Percentiles rank a stretch among this genome's conserved stretches.
Evolutionary conservation across 1,140 invertebrate genomes (phyloP).

Genomic region (Tribolium castaneum): DNA sequence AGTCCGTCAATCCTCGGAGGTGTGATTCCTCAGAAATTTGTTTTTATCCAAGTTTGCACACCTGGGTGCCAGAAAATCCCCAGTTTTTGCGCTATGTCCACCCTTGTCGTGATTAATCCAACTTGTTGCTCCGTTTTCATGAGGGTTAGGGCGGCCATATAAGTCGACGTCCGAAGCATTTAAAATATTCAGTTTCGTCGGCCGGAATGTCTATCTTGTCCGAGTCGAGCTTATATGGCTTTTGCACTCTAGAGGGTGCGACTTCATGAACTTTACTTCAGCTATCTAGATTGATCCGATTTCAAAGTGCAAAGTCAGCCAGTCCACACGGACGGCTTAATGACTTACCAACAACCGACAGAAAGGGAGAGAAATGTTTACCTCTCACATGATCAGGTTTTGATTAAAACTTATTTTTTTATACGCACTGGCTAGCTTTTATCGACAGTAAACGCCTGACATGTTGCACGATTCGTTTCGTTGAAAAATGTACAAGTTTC

Average conservation of each 20-base stretch:
- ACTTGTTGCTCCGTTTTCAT: background rate
- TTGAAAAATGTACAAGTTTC: no score
- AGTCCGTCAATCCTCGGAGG: background rate
- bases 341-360: background rate
- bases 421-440: no score
- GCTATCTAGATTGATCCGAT: background rate
- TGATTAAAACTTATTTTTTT: no score
- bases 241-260: background rate
- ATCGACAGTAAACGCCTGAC: no score
- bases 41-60: background rate
- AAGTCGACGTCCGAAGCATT: background rate
- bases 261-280: background rate
- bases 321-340: background rate
- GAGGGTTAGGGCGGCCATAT: background rate
- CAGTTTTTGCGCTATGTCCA: background rate
- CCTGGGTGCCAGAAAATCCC: background rate
- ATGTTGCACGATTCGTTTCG: no score
- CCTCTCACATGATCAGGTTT: no score
- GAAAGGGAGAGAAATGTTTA: background rate
- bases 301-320: background rate
- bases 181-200: constrained; percentile 4
- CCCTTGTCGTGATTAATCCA: background rate
- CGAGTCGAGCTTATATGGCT: background rate
- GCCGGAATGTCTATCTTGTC: constrained; percentile 4
- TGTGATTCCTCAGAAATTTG: background rate